Base-by-base conservation (phyloP, 2,888 invertebrate species). In the Plagiodera versicolora region DNA sequence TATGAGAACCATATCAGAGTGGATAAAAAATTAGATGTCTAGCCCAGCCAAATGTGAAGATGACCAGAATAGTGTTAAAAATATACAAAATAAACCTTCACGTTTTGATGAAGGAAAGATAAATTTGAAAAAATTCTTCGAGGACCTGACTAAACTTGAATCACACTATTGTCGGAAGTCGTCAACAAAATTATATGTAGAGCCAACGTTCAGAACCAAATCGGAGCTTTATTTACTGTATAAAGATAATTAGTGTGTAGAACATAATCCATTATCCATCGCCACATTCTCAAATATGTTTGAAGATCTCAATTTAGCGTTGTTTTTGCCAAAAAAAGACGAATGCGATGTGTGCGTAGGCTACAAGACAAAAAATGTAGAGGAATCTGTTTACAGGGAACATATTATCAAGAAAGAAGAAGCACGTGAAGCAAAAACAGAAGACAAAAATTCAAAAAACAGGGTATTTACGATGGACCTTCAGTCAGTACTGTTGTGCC, bases 391-490 rank as follows among this genome's bases (percentile, higher is more conserved):
- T n/a, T n/a, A n/a, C n/a, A n/a, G n/a, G n/a, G n/a, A n/a, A n/a
- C n/a, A n/a, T n/a, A n/a, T n/a, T n/a, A n/a, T n/a, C n/a, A n/a
- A n/a, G 24, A 64, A 64, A 58, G 28, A 60, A 16, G 57, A 60
- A 55, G 64, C 61, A 32, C 19, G 64, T 32, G 3, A 28, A 44
- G 61, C 56, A 54, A 61, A 61, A 48, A 17, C 32, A 19, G 51
- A 51, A 11, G 58, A 61, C 46, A 64, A 64, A 50, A 30, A 47
- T n/a, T 55, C 60, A 18, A 39, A 35, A 1, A 58, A 61, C 51
- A 49, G 61, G 11, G 64, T 61, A 11, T 64, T 64, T 19, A 52
- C 61, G 9, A 54, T 53, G 56, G 61, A 64, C 35, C 45, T 61
- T 18, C 61, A 63, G 28, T 56, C 56, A 35, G 56, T 63, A 10